phyloP scores from a whole-genome alignment of 2,113 vertebrate species.

The Anarhynchus alexandrinus region DNA sequence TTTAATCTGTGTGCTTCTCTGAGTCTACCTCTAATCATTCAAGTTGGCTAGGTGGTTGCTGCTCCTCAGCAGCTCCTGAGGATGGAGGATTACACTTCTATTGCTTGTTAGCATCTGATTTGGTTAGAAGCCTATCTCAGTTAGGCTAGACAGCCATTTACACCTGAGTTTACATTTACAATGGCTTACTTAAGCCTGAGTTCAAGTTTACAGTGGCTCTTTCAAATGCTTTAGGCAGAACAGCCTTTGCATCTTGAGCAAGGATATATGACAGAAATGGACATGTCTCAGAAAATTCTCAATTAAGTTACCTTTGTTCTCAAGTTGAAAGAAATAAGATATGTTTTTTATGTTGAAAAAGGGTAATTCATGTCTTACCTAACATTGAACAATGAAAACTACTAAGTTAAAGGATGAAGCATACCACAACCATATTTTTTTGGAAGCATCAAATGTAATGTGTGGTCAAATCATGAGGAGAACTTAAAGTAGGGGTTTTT shows the following conservation, averaged over 20 bases:
- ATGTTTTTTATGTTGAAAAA: background rate
- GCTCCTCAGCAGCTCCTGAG: background rate
- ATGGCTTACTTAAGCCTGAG: background rate
- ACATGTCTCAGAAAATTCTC: background rate
- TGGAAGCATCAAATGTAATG: background rate
- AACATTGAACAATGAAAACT: background rate
- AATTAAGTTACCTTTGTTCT: background rate
- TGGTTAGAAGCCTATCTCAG: background rate
- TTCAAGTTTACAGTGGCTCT: background rate
- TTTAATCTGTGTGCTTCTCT: background rate
- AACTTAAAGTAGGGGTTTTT: background rate
- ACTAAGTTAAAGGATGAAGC: background rate
- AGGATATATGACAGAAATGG: background rate
- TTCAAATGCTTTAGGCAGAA: background rate
- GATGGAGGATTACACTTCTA: background rate
- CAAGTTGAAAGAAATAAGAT: background rate
- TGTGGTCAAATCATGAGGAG: background rate
- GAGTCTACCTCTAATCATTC: background rate
- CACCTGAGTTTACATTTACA: background rate
- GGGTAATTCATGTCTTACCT: background rate
- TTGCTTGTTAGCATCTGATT: background rate
- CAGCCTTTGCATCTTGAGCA: background rate
- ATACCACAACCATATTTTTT: background rate
- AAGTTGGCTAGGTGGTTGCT: accelerated
- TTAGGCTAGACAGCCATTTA: background rate